Base-by-base conservation (phyloP, 2,888 invertebrate genomes). In the Acrobasis consociella region DNA sequence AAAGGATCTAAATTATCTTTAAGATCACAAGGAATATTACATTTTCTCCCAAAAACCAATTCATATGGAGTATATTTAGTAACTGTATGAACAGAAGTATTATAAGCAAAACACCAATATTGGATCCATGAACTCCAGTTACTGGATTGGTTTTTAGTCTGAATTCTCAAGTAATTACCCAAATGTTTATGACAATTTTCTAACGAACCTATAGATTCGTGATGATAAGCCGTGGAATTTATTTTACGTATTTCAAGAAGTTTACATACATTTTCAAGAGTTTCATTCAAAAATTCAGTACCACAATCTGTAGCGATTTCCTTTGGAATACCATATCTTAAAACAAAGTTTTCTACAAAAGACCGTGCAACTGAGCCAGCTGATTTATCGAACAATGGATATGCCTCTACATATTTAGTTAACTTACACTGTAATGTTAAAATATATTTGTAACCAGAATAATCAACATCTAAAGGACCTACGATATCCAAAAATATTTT, bases 111-210 rank as follows among this genome's bases (percentile, higher is more conserved):
- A 39, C 46, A 58, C 58, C 58, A 62, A 58, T 31, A 62, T 31
- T 39, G 58, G 31, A 62, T 31, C 62, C 58, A 62, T 8, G 39
- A 42, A n/a, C 58, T 62, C 62, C 62, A 52, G n/a, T 5, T 16
- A 8, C 17, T n/a, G 11, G 56, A 15, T 8, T 56, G 31, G n/a
- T n/a, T 31, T n/a, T 49, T 46, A 17, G 52, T 39, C 17, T 61
- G 61, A 2, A 55, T 61, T 16, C 61, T 42, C 9, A 61, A 42
- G 31, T 53, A 61, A 15, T 22, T 39, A 49, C 53, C 53, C 2
- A 56, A 13, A 16, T 42, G 42, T 17, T 56, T 56, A 31, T 52
- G 52, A 1, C 17, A 11, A 52, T 52, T 52, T 52, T 52, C 52
- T 13, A 52, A 16, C 1, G 52, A 22, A 2, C 31, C 52, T 17